phyloP scores from a whole-genome alignment of 2,797 vertebrate species.

The Micromesistius poutassou region DNA sequence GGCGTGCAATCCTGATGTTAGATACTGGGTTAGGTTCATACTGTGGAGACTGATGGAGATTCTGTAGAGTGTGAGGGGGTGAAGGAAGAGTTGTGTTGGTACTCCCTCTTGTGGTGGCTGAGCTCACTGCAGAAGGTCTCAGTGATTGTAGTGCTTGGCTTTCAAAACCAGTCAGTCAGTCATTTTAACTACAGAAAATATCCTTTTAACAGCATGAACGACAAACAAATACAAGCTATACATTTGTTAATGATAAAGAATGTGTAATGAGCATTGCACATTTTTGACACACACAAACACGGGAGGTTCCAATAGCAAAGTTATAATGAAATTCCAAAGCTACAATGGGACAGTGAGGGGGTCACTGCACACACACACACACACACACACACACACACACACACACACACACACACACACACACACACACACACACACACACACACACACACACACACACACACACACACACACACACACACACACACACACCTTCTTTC shows the following conservation, averaged over 20 bases:
- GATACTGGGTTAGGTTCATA: neutral
- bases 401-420: constrained; percentile 12
- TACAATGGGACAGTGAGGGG: constrained; percentile 43
- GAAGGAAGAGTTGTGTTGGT: neutral
- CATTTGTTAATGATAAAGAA: too few species aligned
- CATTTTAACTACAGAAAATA: neutral
- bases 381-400: neutral
- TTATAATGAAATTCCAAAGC: constrained; percentile 59
- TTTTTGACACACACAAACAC: neutral
- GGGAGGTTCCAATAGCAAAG: constrained; percentile 50
- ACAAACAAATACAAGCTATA: too few species aligned
- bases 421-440: neutral
- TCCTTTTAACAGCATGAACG: neutral
- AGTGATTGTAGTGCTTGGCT: too few species aligned
- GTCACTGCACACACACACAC: constrained; percentile 34
- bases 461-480: too few species aligned
- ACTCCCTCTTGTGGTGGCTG: neutral
- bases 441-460: too few species aligned
- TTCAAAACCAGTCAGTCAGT: neutral
- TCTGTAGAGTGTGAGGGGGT: neutral
- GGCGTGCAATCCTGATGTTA: neutral
- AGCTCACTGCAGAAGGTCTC: too few species aligned
- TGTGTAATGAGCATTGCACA: too few species aligned
- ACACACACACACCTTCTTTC: too few species aligned
- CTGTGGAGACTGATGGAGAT: neutral